Conservation (phyloP, 2,888 invertebrate species). For the Rhabditoides inermis region DNA sequence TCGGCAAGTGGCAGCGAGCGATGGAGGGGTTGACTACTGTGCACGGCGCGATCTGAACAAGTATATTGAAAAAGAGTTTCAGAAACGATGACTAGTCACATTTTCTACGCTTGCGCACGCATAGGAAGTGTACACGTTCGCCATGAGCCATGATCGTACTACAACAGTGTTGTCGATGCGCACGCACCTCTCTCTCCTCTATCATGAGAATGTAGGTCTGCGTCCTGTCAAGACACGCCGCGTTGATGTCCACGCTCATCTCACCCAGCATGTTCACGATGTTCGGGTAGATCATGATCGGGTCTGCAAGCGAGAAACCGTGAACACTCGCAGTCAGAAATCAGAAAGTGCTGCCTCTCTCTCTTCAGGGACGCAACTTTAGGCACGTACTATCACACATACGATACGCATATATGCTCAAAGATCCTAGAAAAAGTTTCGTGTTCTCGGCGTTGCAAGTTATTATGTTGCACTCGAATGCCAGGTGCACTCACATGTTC, state of each 20-base stretch:
- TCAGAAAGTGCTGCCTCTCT: too few relatives aligned
- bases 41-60: constrained; percentile 41
- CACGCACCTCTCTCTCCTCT: constrained; percentile 41
- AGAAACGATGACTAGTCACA: neutral
- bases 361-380: too few relatives aligned
- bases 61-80: neutral
- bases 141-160: neutral
- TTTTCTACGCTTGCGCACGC: too few relatives aligned
- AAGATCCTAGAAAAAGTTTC: too few relatives aligned
- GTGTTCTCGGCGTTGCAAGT: too few relatives aligned
- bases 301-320: constrained; percentile 26
- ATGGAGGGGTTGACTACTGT: constrained; percentile 46
- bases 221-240: constrained; percentile 73
- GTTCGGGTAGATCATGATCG: constrained; percentile 63
- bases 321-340: too few relatives aligned
- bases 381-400: too few relatives aligned
- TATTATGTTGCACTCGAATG: too few relatives aligned
- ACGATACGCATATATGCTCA: too few relatives aligned
- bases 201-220: constrained; percentile 49
- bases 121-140: too few relatives aligned
- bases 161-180: neutral
- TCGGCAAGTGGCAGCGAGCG: constrained; percentile 46
- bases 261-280: constrained; percentile 96
- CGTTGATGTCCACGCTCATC: constrained; percentile 88
- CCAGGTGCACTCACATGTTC: constrained; percentile 44